Base-by-base conservation (phyloP, 2,888 invertebrate genomes). In the Pollenia griseotomentosa region DNA sequence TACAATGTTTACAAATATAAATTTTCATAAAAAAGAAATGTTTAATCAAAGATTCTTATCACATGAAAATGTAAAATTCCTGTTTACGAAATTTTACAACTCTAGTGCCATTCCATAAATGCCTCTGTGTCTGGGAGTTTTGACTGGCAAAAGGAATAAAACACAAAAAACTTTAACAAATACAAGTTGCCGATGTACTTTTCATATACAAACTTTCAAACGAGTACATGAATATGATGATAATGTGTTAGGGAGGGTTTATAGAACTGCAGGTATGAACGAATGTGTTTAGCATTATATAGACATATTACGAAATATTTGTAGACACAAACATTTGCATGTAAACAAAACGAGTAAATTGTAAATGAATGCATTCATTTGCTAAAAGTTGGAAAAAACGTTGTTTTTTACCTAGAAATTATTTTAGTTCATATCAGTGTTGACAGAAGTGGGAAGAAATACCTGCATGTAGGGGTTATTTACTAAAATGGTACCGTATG, bases 31-130 rank as follows among this genome's bases (percentile, higher is more conserved):
- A 44, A 57, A 44, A 33, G 51, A 68, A 83, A 83, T 48, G 55
- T 87, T 87, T 84, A 84, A 84, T 84, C 86, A 84, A 91, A 91
- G 89, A 90, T 92, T 90, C 92, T 89, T 91, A 91, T 92, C 91
- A 89, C 88, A 81, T 84, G 88, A 83, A 91, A 91, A 91, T 91
- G 92, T 89, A 89, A 92, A 92, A 91, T 90, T 91, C 90, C 89
- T 92, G 91, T 92, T 86, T 83, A 86, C 83, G 75, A 83, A 86
- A 91, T 90, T 91, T 90, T 89, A 89, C 77, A 87, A 80, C 74
- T 57, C 48, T 46, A 73, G 65, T 73, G 82, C 80, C 79, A 86
- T 83, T 79, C 86, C 86, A 71, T 79, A 75, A 86, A 86, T 86
- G 79, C 86, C 83, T 83, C 51, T 70, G 48, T 83, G 86, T 86